Conservation (phyloP, 2,888 invertebrate species). For the Monopis laevigella region DNA sequence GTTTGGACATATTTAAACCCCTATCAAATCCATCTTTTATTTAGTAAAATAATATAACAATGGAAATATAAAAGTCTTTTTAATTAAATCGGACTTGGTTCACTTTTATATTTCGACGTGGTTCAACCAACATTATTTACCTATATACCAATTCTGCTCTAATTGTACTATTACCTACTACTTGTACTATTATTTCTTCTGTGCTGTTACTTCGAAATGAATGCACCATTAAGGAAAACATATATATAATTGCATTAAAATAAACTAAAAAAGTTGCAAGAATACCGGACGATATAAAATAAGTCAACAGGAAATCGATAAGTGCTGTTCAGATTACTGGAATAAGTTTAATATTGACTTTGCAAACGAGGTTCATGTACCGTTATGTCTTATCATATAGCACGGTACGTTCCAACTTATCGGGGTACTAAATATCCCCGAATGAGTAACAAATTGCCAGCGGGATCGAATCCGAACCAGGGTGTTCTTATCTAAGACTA, state of each 20-base stretch:
- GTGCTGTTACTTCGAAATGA: too few species aligned
- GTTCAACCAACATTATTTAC: too few species aligned
- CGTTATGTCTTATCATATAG: constrained; percentile 1
- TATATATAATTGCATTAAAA: neutral
- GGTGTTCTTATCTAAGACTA: constrained; percentile 28
- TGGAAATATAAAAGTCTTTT: too few species aligned
- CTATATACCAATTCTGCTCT: too few species aligned
- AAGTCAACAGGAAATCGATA: constrained; percentile 4
- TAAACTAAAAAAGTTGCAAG: neutral
- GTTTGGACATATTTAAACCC: too few species aligned
- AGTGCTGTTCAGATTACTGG: neutral
- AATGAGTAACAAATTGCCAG: constrained; percentile 10
- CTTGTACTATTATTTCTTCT: too few species aligned
- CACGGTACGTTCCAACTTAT: neutral
- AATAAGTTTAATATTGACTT: constrained; percentile 1
- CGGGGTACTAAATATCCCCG: constrained; percentile 4
- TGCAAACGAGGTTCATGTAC: constrained; percentile 1
- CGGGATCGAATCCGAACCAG: constrained; percentile 4
- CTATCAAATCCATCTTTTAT: too few species aligned
- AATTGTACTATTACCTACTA: too few species aligned
- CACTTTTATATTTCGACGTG: too few species aligned
- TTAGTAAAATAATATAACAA: too few species aligned
- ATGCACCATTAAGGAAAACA: too few species aligned
- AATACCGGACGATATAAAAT: neutral
- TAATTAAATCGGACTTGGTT: too few species aligned